Base-by-base conservation (phyloP, 2,797 vertebrate genomes). In the Schizopygopsis pylzovi region DNA sequence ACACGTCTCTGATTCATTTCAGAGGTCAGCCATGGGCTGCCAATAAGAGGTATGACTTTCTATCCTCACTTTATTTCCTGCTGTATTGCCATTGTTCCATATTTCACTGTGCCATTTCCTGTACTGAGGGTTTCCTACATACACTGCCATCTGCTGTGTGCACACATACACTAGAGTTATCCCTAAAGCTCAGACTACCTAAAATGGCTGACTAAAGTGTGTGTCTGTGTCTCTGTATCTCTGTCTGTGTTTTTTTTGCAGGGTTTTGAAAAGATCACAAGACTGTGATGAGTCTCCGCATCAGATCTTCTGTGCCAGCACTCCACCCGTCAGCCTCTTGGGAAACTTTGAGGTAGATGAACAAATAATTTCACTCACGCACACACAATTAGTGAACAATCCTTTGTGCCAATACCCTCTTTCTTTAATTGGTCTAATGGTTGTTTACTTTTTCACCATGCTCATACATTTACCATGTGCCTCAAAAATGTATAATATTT, bases 291-390 rank as follows among this genome's bases (percentile, higher is more conserved):
- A 94, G 92, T 94, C 95, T 85, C 96, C 91, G 90, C 96, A 97
- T 93, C 96, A 96, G 90, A 94, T 97, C 92, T 94, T 99, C 88
- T 98, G 97, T 94, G 96, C 96, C 91, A 99, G 98, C 84, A 97
- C 98, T 93, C 98, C 97, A 90, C 96, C 97, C 88, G 94, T 97
- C 91, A 98, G 96, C 94, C 98, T 99, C 91, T 96, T 99, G 92
- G 98, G 98, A 93, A 99, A 99, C 95, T 99, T 99, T 95, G 98
- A 99, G 98, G 98, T 99, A 97, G 82, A 89, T 76, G 41, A 22
- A 68, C 47, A 79, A 22, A 70, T 37, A 9, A 16, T 61, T 39
- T 6, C 39, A 77, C 63, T 81, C 71, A 61, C 75, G 54, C 75
- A 16, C 65, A 67, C 37, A 52, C 75, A 56, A 41, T 59, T 28